Conservation (phyloP, 1,140 invertebrate genomes). For the Arion vulgaris region DNA sequence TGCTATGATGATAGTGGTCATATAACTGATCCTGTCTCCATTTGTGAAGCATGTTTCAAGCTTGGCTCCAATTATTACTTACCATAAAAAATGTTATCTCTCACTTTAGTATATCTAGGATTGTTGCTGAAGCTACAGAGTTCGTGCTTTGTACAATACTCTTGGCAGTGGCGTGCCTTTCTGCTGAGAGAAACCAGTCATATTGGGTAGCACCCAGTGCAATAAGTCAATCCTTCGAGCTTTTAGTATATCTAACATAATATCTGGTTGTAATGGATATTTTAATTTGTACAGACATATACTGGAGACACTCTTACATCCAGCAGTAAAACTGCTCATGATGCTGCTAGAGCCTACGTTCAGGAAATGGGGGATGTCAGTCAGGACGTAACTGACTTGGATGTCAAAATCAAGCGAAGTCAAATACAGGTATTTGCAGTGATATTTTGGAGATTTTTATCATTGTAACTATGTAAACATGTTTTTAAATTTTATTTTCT, state of each 20-base stretch:
- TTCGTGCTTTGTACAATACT: too few species aligned
- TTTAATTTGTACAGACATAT: conserved; percentile 75
- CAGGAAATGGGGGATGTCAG: conserved; percentile 7
- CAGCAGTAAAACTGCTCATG: conserved; percentile 74
- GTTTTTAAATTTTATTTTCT: background rate
- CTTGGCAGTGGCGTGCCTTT: too few species aligned
- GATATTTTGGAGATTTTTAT: background rate
- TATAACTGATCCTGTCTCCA: conserved; percentile 25
- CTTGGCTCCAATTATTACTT: too few species aligned
- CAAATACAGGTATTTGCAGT: background rate
- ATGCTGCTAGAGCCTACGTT: conserved; percentile 53
- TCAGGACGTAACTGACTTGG: background rate
- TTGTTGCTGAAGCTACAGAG: too few species aligned
- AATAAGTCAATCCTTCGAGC: too few species aligned
- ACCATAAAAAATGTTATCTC: too few species aligned
- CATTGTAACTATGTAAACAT: background rate
- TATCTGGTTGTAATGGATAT: too few species aligned
- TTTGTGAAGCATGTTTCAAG: background rate
- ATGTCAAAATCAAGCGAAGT: background rate
- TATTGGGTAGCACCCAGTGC: too few species aligned
- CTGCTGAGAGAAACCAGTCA: too few species aligned
- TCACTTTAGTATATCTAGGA: too few species aligned
- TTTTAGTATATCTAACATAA: too few species aligned
- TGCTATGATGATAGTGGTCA: too few species aligned
- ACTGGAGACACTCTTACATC: conserved; percentile 90